These are phyloP conservation scores for Polyergus mexicanus DNA, from an alignment of 1,140 invertebrate genomes.

Conservation along the genomic window DNA sequence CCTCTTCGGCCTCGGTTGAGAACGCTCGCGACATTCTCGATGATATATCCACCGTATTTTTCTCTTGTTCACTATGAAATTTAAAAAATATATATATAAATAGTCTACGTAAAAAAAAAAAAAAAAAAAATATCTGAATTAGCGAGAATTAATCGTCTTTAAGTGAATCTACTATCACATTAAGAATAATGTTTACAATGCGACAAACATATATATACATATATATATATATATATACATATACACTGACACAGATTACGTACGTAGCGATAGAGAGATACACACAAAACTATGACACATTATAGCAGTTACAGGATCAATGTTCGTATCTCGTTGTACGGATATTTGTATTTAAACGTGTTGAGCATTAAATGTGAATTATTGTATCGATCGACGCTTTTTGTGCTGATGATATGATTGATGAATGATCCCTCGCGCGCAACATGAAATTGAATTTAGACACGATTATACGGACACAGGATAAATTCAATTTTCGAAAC, in stretches of 20 bases:
- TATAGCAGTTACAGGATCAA: conserved; percentile 55
- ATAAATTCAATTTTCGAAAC: not conserved
- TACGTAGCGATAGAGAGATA: conserved; percentile 37
- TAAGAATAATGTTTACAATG: conserved; percentile 18
- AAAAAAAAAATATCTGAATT: conserved; percentile 45
- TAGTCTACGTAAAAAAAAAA: conserved; percentile 23
- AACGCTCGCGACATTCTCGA: conserved; percentile 75
- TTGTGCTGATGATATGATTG: conserved; percentile 70
- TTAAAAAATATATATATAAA: not conserved
- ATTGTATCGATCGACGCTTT: conserved; percentile 46
- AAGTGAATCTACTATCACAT: conserved; percentile 33
- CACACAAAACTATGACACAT: conserved; percentile 59
- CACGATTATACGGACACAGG: not conserved
- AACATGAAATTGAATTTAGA: conserved; percentile 25
- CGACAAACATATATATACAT: not conserved
- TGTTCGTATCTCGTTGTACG: conserved; percentile 64
- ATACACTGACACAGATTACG: conserved; percentile 39
- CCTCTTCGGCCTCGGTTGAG: conserved; percentile 53
- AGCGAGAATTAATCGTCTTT: conserved; percentile 34
- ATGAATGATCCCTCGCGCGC: conserved; percentile 9
- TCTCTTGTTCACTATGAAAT: conserved; percentile 57
- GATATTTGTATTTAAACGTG: conserved; percentile 67
- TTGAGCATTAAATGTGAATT: conserved; percentile 57
- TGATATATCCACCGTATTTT: conserved; percentile 72
- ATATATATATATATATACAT: not conserved